Conservation (phyloP, 2,888 invertebrate species). For the Dimorphilus gyrociliatus region DNA sequence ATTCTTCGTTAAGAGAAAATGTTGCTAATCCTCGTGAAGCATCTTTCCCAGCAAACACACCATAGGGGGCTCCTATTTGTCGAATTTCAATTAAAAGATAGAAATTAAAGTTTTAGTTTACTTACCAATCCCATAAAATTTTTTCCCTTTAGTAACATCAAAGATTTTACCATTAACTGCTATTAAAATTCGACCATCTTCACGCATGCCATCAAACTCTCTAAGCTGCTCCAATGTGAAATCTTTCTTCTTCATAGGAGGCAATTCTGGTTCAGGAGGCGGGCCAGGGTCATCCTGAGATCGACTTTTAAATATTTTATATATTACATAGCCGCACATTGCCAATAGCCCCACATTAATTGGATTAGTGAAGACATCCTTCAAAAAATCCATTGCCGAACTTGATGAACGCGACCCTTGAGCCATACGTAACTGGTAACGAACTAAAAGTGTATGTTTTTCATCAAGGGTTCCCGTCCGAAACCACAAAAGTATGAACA, state of each 20-base stretch:
- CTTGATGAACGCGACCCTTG: too few species aligned
- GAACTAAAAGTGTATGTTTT: too few species aligned
- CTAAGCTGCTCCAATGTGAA: slow-evolving; percentile 73
- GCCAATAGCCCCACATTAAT: slow-evolving; percentile 52
- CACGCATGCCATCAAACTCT: slow-evolving; percentile 61
- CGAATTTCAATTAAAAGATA: not conserved
- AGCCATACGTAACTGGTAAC: too few species aligned
- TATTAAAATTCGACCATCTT: slow-evolving; percentile 71
- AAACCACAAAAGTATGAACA: too few species aligned
- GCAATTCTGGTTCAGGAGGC: slow-evolving; percentile 48
- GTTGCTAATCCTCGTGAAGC: slow-evolving; percentile 86
- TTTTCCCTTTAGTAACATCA: slow-evolving; percentile 70
- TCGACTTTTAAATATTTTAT: slow-evolving; percentile 49
- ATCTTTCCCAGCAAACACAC: slow-evolving; percentile 82
- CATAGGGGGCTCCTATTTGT: slow-evolving; percentile 68
- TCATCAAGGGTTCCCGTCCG: too few species aligned
- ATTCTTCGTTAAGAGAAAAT: slow-evolving; percentile 56
- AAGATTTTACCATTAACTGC: slow-evolving; percentile 88
- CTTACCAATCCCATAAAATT: slow-evolving; percentile 83
- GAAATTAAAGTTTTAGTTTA: slow-evolving; percentile 1
- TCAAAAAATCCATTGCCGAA: slow-evolving; percentile 11
- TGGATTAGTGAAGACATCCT: slow-evolving; percentile 52
- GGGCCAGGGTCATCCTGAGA: slow-evolving; percentile 11
- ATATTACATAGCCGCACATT: slow-evolving; percentile 53
- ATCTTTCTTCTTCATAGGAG: slow-evolving; percentile 65